phyloP scores from a whole-genome alignment of 2,797 vertebrate genomes.

The Eurystomus glaucurus region DNA sequence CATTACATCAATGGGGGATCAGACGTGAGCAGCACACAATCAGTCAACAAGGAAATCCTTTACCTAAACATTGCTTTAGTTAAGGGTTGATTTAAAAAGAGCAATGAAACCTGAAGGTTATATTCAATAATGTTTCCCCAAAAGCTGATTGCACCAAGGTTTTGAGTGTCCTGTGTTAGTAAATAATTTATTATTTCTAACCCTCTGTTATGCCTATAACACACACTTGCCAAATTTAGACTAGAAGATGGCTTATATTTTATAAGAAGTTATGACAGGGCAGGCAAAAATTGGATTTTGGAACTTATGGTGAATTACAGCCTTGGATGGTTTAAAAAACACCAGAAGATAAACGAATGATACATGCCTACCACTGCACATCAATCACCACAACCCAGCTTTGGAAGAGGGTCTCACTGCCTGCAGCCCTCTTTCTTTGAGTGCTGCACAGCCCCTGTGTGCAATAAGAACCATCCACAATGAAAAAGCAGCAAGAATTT shows the following conservation, averaged over 20 bases:
- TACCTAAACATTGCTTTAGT: neutral
- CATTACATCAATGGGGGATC: neutral
- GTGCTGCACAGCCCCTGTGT: neutral
- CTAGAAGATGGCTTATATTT: neutral
- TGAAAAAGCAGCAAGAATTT: neutral
- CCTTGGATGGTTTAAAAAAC: neutral
- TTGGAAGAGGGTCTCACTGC: neutral
- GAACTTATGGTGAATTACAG: neutral
- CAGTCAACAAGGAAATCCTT: neutral
- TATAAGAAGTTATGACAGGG: neutral
- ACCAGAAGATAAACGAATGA: neutral
- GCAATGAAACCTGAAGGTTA: neutral
- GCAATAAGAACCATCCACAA: neutral
- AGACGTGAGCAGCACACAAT: rapidly evolving
- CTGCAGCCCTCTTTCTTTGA: neutral
- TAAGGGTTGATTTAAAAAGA: neutral
- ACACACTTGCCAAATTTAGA: neutral
- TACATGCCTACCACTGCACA: neutral
- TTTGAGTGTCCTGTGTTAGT: neutral
- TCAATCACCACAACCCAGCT: neutral
- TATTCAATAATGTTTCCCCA: neutral
- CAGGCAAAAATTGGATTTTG: neutral
- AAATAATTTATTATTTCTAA: neutral
- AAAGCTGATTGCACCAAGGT: neutral
- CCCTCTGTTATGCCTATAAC: neutral